Conservation (phyloP, 2,113 vertebrate species). For the Paraplagusia blochii region DNA sequence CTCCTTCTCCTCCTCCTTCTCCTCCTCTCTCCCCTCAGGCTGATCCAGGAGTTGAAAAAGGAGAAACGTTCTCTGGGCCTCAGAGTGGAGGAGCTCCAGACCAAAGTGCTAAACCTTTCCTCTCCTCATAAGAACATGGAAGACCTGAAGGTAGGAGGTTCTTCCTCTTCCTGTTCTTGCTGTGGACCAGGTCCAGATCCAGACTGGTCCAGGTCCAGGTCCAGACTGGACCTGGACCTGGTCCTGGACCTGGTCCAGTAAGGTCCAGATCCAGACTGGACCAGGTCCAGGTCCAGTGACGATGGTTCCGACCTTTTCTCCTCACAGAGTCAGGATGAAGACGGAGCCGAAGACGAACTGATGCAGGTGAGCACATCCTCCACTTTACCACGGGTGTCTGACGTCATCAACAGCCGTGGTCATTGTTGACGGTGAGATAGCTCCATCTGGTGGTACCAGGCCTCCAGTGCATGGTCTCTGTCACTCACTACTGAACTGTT, state of each 20-base stretch:
- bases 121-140: slow-evolving; percentile 35
- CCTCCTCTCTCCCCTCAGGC: slow-evolving; percentile 61
- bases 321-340: neutral
- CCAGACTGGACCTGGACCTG: too few relatives aligned
- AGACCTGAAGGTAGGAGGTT: slow-evolving; percentile 35
- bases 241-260: too few relatives aligned
- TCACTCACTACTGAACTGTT: neutral
- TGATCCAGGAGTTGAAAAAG: slow-evolving; percentile 76
- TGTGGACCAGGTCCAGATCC: neutral
- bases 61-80: slow-evolving; percentile 70
- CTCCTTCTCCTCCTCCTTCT: neutral
- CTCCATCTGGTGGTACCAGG: slow-evolving; percentile 14
- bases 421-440: neutral
- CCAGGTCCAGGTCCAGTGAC: neutral
- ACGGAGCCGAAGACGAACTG: neutral
- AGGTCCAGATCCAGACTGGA: neutral
- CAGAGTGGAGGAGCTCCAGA: slow-evolving; percentile 62
- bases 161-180: neutral
- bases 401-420: neutral
- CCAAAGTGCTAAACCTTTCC: slow-evolving; percentile 57
- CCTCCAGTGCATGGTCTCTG: neutral
- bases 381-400: neutral
- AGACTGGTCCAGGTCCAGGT: neutral
- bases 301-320: too few relatives aligned
- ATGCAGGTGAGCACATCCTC: slow-evolving; percentile 23